Evolutionary conservation across 2,888 invertebrate genomes (phyloP), one percentile per base, ranked within the genome.

Genomic region (Eupelmus urozonus): DNA sequence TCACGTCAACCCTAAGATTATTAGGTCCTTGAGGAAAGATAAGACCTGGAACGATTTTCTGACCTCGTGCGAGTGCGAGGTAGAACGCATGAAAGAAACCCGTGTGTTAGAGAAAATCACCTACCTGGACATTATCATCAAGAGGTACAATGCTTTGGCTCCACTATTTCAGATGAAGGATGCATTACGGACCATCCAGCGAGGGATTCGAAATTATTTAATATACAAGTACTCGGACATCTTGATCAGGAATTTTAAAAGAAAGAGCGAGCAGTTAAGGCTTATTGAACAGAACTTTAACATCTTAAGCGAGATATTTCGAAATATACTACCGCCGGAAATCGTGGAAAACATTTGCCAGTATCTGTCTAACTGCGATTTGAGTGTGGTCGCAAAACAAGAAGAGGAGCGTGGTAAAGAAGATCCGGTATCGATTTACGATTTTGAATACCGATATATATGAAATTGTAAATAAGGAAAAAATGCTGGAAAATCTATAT

Each of bases 1-100:
- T 5, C n/a, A 7, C n/a, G 66, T 66, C 42, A 66, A 74, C 51
- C 49, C 65, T 3, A 74, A 72, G 18, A 63, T 55, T 5, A 40
- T 34, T 3, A 3, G 1, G 1, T 51, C 18, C 7, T 0, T 72
- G 4, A 11, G 18, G 0, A 7, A 7, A 2, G 20, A 59, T 3
- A 4, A 16, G 11, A 42, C 18, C 9, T 72, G 72, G 72, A 13
- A 16, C 3, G 25, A 55, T 1, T 18, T 20, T 13, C 55, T 55
- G 1, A 13, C 13, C 1, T 11, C 40, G 0, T 72, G 42, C 7
- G 13, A 16, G 1, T 1, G 9, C 18, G 72, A 72, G 55, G 2
- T 72, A 13, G 40, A 53, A n/a, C 25, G n/a, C 0, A 55, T 55
- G 72, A 72, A 72, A 16, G 27, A 40, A 27, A 2, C 27, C 0